Conservation (phyloP, 2,888 invertebrate species). For the Ellobium chinense region DNA sequence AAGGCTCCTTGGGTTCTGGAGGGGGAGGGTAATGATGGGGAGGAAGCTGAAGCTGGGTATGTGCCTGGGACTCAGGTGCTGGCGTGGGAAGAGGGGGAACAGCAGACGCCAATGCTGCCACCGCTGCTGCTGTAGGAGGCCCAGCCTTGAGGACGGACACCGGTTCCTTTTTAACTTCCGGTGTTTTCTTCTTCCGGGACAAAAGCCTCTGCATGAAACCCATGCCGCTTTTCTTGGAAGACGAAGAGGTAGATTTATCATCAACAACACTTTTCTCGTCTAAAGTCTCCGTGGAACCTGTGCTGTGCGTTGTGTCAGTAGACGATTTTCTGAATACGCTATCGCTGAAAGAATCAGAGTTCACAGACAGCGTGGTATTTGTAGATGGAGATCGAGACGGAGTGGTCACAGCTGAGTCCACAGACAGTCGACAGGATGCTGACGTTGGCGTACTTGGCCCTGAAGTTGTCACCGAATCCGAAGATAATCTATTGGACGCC, state of each 20-base stretch:
- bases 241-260: slow-evolving; percentile 4
- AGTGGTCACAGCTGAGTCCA: background rate
- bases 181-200: slow-evolving; percentile 68
- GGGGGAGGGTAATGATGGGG: slow-evolving; percentile 49
- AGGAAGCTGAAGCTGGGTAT: background rate
- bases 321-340: slow-evolving; percentile 38
- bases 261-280: background rate
- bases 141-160: slow-evolving; percentile 53
- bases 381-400: slow-evolving; percentile 10
- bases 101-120: slow-evolving; percentile 47
- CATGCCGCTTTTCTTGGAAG: slow-evolving; percentile 51
- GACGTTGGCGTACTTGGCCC: background rate
- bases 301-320: slow-evolving; percentile 6
- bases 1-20: slow-evolving; percentile 46
- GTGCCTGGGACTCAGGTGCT: slow-evolving; percentile 24
- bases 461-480: background rate
- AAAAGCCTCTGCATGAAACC: slow-evolving; percentile 72
- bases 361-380: background rate
- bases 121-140: slow-evolving; percentile 50
- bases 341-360: slow-evolving; percentile 51
- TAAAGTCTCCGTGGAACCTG: slow-evolving; percentile 32
- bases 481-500: background rate
- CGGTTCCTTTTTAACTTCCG: slow-evolving; percentile 40
- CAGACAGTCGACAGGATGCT: background rate
- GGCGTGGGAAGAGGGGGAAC: slow-evolving; percentile 6